phyloP scores from a whole-genome alignment of 2,113 vertebrate species.

The Ranitomeya variabilis region DNA sequence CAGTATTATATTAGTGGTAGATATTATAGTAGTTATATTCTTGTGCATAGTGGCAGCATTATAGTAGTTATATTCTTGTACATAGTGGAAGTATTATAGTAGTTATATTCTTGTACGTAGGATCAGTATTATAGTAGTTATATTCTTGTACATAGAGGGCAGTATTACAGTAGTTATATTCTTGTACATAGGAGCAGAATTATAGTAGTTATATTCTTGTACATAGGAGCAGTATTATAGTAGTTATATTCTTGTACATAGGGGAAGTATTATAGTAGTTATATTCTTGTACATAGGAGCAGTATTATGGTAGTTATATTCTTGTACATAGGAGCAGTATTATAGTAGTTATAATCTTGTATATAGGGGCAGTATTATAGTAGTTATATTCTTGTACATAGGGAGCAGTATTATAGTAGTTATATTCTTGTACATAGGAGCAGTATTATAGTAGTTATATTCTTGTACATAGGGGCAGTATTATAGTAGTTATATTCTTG shows the following conservation, averaged over 20 bases:
- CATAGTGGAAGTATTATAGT: not conserved
- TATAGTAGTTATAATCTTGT: not conserved
- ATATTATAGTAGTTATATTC: too few species aligned
- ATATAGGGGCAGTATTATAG: not conserved
- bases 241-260: not conserved
- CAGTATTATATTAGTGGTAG: too few species aligned
- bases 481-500: too few species aligned
- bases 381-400: conserved; percentile 12
- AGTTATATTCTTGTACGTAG: not conserved
- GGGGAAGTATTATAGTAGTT: not conserved
- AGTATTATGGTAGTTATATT: too few species aligned
- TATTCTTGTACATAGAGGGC: too few species aligned
- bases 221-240: too few species aligned
- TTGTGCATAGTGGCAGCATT: too few species aligned
- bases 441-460: conserved; percentile 5
- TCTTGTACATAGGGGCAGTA: not conserved
- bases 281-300: not conserved
- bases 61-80: too few species aligned
- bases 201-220: too few species aligned
- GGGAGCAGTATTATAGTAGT: conserved; percentile 2
- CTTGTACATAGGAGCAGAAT: too few species aligned
- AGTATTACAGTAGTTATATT: too few species aligned
- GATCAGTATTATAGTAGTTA: too few species aligned
- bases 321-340: not conserved
- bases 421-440: not conserved